Evolutionary conservation across 2,888 invertebrate genomes (phyloP).

Genomic region (Osmoderma eremita): DNA sequence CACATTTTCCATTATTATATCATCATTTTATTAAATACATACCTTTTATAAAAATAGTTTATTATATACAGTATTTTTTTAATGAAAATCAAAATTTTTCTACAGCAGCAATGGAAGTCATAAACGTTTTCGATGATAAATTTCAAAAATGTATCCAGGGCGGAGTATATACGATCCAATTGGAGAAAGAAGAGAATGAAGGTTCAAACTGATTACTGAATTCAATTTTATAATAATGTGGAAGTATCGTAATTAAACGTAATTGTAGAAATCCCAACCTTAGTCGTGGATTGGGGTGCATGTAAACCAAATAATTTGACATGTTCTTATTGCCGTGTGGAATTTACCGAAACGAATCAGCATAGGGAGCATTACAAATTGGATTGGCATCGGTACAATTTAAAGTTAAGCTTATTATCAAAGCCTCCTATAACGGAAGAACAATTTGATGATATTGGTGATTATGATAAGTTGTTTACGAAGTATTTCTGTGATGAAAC

Average conservation of each 20-base stretch:
- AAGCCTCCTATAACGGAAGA: conserved; percentile 68
- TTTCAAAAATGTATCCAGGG: conserved; percentile 53
- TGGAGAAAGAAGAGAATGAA: conserved; percentile 48
- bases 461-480: conserved; percentile 48
- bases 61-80: too few relatives aligned
- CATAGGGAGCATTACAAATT: conserved; percentile 82
- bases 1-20: too few relatives aligned
- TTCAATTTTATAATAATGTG: conserved; percentile 15
- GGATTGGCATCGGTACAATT: conserved; percentile 87
- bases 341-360: conserved; percentile 69
- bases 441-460: conserved; percentile 67
- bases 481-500: background rate
- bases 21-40: too few relatives aligned
- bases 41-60: too few relatives aligned
- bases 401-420: conserved; percentile 76
- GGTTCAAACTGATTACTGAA: conserved; percentile 27
- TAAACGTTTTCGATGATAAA: conserved; percentile 56
- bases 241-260: background rate
- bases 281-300: conserved; percentile 14
- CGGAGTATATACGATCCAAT: conserved; percentile 51
- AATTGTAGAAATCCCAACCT: conserved; percentile 18
- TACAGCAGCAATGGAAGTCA: conserved; percentile 49
- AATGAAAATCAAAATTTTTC: too few relatives aligned
- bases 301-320: conserved; percentile 54
- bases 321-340: conserved; percentile 67